A percentile compares a stretch with the other conserved stretches of the same genome.
phyloP scores from a whole-genome alignment of 2,888 invertebrate genomes.

The Idaea straminata region DNA sequence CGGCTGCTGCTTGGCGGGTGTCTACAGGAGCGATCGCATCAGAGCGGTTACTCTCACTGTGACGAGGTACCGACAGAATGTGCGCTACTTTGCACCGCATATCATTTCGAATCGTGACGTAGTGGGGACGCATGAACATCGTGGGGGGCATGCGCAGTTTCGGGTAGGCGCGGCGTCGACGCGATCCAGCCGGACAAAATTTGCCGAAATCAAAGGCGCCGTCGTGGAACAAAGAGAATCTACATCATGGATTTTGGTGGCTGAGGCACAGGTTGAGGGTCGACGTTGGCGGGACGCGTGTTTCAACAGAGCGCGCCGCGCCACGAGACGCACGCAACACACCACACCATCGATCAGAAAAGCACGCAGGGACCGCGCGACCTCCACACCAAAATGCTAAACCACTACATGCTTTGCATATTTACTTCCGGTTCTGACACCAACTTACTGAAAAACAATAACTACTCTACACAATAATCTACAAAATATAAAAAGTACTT shows the following conservation, averaged over 20 bases:
- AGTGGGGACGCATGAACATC: constrained; percentile 59
- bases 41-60: constrained; percentile 39
- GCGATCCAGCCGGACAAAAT: constrained; percentile 51
- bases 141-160: constrained; percentile 66
- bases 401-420: constrained; percentile 57
- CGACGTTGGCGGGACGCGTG: constrained; percentile 38
- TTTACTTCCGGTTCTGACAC: constrained; percentile 46
- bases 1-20: constrained; percentile 32
- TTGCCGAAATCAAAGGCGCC: constrained; percentile 46
- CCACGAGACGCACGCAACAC: constrained; percentile 50
- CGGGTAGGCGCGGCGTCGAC: constrained; percentile 63
- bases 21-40: constrained; percentile 42
- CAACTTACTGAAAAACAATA: constrained; percentile 17
- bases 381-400: constrained; percentile 52
- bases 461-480: background rate
- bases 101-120: constrained; percentile 63
- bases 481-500: background rate
- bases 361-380: constrained; percentile 37
- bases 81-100: constrained; percentile 55
- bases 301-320: constrained; percentile 48
- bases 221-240: constrained; percentile 59
- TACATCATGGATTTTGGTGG: constrained; percentile 44
- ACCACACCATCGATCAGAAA: constrained; percentile 26
- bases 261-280: constrained; percentile 51
- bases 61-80: constrained; percentile 47